Percentiles rank a stretch among this genome's conserved stretches.
These are phyloP conservation scores for Aphis gossypii DNA, from an alignment of 1,140 invertebrate genomes.

Conservation along the genomic window DNA sequence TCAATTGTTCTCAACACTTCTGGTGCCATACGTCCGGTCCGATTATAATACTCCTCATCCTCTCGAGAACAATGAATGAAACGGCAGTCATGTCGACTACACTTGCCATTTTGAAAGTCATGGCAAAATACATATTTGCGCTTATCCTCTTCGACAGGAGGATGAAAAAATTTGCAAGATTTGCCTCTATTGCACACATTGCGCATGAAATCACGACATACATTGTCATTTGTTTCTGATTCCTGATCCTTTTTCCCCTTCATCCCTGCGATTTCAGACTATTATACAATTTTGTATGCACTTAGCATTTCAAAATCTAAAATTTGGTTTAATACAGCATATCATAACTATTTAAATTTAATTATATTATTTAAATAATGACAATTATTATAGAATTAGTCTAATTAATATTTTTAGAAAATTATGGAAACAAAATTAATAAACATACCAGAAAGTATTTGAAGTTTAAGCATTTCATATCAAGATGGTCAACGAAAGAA, in stretches of 20 bases:
- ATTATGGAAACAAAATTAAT: not conserved
- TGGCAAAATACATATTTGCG: constrained; percentile 75
- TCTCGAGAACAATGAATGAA: constrained; percentile 81
- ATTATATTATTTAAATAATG: constrained; percentile 24
- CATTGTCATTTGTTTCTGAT: constrained; percentile 58
- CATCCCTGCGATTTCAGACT: constrained; percentile 53
- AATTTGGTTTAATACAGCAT: not conserved
- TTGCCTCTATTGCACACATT: constrained; percentile 79
- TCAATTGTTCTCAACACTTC: constrained; percentile 64
- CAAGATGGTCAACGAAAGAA: not conserved
- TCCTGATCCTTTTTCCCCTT: constrained; percentile 50
- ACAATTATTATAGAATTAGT: not conserved
- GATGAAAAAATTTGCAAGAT: constrained; percentile 72
- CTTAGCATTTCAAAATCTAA: constrained; percentile 31
- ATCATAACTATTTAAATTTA: not conserved
- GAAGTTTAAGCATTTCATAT: not conserved
- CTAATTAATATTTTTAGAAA: not conserved
- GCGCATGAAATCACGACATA: constrained; percentile 72
- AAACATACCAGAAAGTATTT: not conserved
- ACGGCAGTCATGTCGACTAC: constrained; percentile 66
- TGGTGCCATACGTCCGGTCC: constrained; percentile 73
- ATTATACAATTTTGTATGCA: constrained; percentile 28
- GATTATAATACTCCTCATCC: constrained; percentile 79
- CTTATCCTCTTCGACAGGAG: constrained; percentile 57
- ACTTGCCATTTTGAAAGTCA: constrained; percentile 80